Percentiles rank a stretch among this genome's conserved stretches.
Evolutionary conservation across 1,140 invertebrate genomes (phyloP).

Genomic region (Sarcophaga bullata): DNA sequence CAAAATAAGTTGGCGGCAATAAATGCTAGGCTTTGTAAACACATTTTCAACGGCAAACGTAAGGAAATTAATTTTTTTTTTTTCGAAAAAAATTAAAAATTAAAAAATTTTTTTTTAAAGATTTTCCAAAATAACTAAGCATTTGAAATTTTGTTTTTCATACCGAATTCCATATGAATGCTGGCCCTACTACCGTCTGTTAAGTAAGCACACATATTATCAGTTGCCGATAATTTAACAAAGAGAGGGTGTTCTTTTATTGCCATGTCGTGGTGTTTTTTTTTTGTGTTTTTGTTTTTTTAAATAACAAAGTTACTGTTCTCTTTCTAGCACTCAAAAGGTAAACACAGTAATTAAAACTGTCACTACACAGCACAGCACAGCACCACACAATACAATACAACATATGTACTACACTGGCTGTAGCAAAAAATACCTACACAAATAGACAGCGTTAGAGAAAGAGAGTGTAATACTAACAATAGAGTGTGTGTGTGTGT

Average conservation of each 20-base stretch:
- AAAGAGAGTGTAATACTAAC: neutral
- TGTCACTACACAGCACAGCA: neutral
- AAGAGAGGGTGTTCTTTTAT: constrained; percentile 1
- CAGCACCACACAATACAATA: neutral
- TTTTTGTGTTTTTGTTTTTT: constrained; percentile 2
- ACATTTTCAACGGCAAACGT: too few species aligned
- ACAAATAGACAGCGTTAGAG: too few species aligned
- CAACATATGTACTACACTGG: neutral
- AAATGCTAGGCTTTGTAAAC: neutral
- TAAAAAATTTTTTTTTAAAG: too few species aligned
- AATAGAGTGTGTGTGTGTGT: neutral
- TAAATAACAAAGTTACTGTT: constrained; percentile 5
- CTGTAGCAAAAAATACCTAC: neutral
- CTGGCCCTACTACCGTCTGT: too few species aligned
- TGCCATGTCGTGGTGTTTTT: too few species aligned
- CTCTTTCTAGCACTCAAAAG: constrained; percentile 33
- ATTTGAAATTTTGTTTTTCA: too few species aligned
- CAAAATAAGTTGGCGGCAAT: constrained; percentile 1
- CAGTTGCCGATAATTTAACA: neutral
- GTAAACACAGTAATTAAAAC: constrained; percentile 36
- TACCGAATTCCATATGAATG: too few species aligned
- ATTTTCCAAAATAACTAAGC: too few species aligned
- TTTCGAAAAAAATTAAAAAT: too few species aligned
- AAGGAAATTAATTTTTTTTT: too few species aligned
- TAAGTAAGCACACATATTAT: too few species aligned